Conservation (phyloP, 2,113 vertebrate genomes). For the Monarcha castaneiventris region DNA sequence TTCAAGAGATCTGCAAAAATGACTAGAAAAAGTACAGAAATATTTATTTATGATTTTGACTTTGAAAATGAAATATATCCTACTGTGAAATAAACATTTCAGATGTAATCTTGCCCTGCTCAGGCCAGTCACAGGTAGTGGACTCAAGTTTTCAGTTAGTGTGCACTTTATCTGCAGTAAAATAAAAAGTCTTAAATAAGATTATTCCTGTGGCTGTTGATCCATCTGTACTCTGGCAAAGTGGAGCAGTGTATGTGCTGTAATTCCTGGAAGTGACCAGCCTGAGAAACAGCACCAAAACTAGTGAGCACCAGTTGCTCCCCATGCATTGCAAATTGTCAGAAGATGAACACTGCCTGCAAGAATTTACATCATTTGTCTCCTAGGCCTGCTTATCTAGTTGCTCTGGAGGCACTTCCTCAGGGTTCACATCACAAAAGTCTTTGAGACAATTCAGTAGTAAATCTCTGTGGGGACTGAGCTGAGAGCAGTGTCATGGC, state of each 20-base stretch:
- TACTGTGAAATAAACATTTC: not conserved
- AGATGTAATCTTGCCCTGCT: not conserved
- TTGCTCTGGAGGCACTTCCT: not conserved
- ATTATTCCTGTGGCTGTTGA: not conserved
- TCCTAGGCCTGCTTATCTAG: not conserved
- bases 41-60: not conserved
- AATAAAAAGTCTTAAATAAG: not conserved
- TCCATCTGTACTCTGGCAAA: not conserved
- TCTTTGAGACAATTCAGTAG: not conserved
- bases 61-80: not conserved
- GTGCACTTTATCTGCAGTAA: not conserved
- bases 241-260: not conserved
- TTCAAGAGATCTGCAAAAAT: not conserved
- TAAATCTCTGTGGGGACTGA: constrained; percentile 15
- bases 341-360: not conserved
- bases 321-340: not conserved
- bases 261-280: not conserved
- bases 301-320: not conserved
- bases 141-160: not conserved
- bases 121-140: not conserved
- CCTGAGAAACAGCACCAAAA: not conserved
- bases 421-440: not conserved
- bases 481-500: not conserved
- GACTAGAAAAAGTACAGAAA: not conserved
- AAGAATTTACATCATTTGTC: not conserved